These are phyloP conservation scores for Cistogaster globosa DNA, from an alignment of 2,888 invertebrate species.

Conservation along the genomic window DNA sequence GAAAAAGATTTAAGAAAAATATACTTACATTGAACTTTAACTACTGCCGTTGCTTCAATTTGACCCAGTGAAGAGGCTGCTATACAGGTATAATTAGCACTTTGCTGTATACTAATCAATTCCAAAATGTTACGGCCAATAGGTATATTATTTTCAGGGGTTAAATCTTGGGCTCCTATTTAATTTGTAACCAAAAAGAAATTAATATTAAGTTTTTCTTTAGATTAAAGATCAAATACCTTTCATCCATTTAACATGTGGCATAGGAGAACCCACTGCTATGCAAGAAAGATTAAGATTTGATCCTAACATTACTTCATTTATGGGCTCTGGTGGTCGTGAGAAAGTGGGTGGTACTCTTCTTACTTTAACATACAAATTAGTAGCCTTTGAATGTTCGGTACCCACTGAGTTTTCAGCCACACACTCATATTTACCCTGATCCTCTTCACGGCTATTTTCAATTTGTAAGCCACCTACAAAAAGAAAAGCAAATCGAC, in stretches of 20 bases:
- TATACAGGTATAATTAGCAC: slow-evolving; percentile 98
- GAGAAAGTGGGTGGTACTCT: slow-evolving; percentile 98
- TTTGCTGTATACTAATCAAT: slow-evolving; percentile 93
- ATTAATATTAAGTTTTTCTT: neutral
- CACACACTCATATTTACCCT: slow-evolving; percentile 98
- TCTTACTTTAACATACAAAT: slow-evolving; percentile 97
- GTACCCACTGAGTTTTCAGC: slow-evolving; percentile 97
- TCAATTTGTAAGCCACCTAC: slow-evolving; percentile 89
- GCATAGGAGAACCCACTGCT: slow-evolving; percentile 99
- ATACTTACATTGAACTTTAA: slow-evolving; percentile 97
- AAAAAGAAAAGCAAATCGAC: slow-evolving; percentile 14
- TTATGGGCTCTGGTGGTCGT: slow-evolving; percentile 92
- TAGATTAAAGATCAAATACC: slow-evolving; percentile 82
- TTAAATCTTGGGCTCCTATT: slow-evolving; percentile 89
- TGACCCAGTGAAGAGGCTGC: slow-evolving; percentile 97
- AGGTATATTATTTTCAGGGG: slow-evolving; percentile 93
- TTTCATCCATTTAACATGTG: slow-evolving; percentile 96
- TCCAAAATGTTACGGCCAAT: slow-evolving; percentile 94
- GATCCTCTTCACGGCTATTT: slow-evolving; percentile 94
- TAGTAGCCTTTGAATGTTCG: slow-evolving; percentile 94
- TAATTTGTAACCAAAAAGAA: neutral
- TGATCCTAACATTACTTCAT: slow-evolving; percentile 95
- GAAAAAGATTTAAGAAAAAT: neutral
- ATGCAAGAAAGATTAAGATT: slow-evolving; percentile 97
- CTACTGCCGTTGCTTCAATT: slow-evolving; percentile 93